Conservation (phyloP, 2,797 vertebrate species). For the Sebastes baramenuke region DNA sequence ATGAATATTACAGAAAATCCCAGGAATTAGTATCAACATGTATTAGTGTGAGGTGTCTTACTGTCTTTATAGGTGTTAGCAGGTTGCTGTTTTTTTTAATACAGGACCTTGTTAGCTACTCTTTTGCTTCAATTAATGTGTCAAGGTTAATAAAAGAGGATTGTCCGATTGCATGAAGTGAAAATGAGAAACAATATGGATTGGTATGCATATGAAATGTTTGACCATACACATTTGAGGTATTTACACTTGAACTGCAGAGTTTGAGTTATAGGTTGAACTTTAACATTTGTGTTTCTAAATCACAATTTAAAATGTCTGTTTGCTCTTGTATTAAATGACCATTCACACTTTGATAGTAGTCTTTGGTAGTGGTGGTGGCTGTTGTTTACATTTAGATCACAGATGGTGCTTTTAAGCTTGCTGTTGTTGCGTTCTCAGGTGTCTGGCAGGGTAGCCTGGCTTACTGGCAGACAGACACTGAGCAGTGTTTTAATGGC, state of each 20-base stretch:
- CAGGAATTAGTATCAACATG: neutral
- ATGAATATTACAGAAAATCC: neutral
- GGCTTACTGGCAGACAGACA: slow-evolving; percentile 22
- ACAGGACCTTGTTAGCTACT: neutral
- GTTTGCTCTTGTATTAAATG: neutral
- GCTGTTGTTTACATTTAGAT: neutral
- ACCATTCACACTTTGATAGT: neutral
- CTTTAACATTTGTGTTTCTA: too few relatives aligned
- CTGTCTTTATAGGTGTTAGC: neutral
- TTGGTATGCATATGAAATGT: neutral
- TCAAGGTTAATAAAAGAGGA: neutral
- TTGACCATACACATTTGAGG: neutral
- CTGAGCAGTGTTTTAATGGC: slow-evolving; percentile 29
- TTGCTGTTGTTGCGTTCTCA: neutral
- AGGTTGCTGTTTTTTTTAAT: neutral
- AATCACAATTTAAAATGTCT: neutral
- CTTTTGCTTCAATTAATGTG: neutral
- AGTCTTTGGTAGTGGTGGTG: neutral
- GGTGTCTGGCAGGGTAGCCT: neutral
- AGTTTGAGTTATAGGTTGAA: neutral
- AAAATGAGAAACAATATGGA: neutral
- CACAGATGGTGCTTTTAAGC: neutral
- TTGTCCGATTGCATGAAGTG: neutral
- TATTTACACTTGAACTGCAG: neutral
- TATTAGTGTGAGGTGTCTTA: neutral